These are phyloP conservation scores for Desoria tigrina DNA, from an alignment of 2,888 invertebrate species.

Conservation along the genomic window DNA sequence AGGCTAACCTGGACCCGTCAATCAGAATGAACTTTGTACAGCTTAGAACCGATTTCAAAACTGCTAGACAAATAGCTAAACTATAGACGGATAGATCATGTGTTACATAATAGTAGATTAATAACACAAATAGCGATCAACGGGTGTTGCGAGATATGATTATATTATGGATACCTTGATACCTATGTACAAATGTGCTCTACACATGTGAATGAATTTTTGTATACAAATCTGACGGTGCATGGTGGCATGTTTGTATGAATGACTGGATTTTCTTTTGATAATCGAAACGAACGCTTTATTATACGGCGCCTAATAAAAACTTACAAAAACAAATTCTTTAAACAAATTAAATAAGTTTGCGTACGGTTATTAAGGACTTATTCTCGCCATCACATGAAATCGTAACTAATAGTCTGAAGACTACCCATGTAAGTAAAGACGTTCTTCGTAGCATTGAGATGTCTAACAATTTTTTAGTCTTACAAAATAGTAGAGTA, in stretches of 20 bases:
- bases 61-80: conserved; percentile 67
- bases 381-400: no score
- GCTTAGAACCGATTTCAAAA: conserved; percentile 89
- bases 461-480: no score
- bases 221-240: no score
- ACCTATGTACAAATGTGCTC: no score
- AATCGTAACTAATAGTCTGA: no score
- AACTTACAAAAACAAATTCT: conserved; percentile 13
- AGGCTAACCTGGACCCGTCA: conserved; percentile 87
- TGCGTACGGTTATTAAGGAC: background rate
- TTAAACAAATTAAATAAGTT: background rate
- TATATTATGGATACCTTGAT: background rate
- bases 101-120: conserved; percentile 16
- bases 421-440: no score
- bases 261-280: background rate
- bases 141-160: background rate
- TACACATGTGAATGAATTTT: no score
- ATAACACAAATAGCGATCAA: background rate
- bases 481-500: no score
- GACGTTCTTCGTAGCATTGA: no score
- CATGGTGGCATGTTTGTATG: no score
- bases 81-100: no score
- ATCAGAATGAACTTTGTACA: conserved; percentile 91
- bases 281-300: conserved; percentile 5
- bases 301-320: conserved; percentile 9